Evolutionary conservation across 2,888 invertebrate species (phyloP), one percentile per base, ranked within the genome.

Genomic region (Pollenia amentaria): DNA sequence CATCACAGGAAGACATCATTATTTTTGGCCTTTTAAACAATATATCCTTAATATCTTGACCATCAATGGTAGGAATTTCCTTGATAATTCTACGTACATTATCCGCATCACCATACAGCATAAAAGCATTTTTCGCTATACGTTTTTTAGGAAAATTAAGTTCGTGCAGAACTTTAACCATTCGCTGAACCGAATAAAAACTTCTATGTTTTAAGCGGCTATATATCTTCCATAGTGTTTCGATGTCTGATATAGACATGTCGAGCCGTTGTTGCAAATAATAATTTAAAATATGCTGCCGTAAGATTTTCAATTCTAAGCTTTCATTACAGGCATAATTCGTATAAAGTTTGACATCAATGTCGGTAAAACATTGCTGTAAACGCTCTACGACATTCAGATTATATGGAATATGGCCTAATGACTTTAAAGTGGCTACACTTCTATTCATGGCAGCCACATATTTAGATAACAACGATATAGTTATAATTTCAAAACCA

Each of bases 1-100:
- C 92, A 84, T 94, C 94, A 83, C 95, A 94, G 69, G 95, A 94
- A 73, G 95, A 94, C 93, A 95, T 95, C 69, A 96, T 91, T 88
- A 97, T 94, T 88, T 95, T 95, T 12, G 96, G 97, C 89, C 95
- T 94, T 21, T 91, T 91, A 89, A 91, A 93, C 48, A 96, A 94
- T 46, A 94, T 94, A 14, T 94, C 94, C 79, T 93, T 93, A 65
- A 96, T 94, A 88, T 95, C 94, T 2, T 94, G 89, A 0, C 95
- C 95, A 72, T 94, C 95, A 48, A 96, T 91, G 0, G 92, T 92
- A 1, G 93, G 92, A 60, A 96, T 94, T 90, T 95, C 94, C 8
- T 93, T 91, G 3, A 96, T 89, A 53, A 96, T 94, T 14, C 94
- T 92, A 81, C 93, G 93, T 0, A 95, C 94, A 88, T 96, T 95